Percentiles rank a stretch among this genome's conserved stretches.
Conservation (phyloP, 2,113 vertebrate species). For the Prochilodus magdalenae region DNA sequence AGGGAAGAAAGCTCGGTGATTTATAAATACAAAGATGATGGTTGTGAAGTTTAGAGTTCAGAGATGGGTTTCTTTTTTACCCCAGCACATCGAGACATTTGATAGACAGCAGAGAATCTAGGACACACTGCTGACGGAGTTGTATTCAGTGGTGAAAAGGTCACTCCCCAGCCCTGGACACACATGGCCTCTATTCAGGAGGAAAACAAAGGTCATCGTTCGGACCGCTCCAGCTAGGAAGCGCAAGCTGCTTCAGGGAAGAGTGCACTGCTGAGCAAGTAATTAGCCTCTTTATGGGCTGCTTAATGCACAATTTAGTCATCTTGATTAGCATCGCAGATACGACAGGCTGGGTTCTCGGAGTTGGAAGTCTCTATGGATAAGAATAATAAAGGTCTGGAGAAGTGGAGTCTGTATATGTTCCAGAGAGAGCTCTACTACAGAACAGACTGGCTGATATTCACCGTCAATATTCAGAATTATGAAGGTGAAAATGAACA, state of each 20-base stretch:
- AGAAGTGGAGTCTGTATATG: no score
- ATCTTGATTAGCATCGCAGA: constrained; percentile 16
- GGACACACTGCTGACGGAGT: neutral
- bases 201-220: constrained; percentile 25
- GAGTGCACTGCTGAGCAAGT: constrained; percentile 23
- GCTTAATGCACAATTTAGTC: constrained; percentile 29
- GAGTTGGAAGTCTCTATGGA: neutral
- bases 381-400: no score
- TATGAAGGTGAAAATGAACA: no score
- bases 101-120: constrained; percentile 15
- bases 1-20: neutral
- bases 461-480: no score
- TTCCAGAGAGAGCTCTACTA: no score
- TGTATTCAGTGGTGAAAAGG: constrained; percentile 34
- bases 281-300: constrained; percentile 34
- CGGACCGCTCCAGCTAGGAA: constrained; percentile 10
- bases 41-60: neutral
- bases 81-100: neutral
- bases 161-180: constrained; percentile 38
- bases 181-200: constrained; percentile 34
- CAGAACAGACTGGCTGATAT: no score
- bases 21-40: neutral
- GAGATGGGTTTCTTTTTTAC: neutral
- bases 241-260: constrained; percentile 15
- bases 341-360: no score